A percentile compares a stretch with the other conserved stretches of the same genome.
Conservation (phyloP, 1,140 invertebrate genomes). For the Caenorhabditis remanei region DNA sequence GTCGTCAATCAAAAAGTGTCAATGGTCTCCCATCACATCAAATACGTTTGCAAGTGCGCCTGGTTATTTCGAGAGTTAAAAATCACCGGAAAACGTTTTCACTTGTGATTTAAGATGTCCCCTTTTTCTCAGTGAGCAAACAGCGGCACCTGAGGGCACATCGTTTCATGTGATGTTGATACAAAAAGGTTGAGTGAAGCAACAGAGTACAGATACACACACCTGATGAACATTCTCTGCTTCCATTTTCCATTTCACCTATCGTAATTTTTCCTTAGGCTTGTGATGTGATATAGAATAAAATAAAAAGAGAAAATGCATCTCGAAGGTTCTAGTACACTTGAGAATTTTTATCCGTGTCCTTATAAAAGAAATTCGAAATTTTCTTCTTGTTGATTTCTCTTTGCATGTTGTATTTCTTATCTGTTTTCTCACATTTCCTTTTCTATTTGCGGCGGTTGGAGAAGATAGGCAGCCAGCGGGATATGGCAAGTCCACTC, state of each 20-base stretch:
- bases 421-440: conserved; percentile 44
- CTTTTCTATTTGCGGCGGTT: conserved; percentile 15
- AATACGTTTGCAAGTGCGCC: not conserved
- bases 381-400: not conserved
- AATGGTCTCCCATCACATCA: not conserved
- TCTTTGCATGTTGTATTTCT: not conserved
- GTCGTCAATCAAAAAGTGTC: conserved; percentile 41
- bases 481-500: not conserved
- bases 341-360: not conserved
- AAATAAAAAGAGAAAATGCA: not conserved
- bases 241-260: not conserved
- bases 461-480: not conserved
- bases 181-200: conserved; percentile 40
- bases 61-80: not conserved
- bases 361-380: not conserved
- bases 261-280: no score
- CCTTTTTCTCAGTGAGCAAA: conserved; percentile 43
- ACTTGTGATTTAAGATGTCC: conserved; percentile 43
- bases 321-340: conserved; percentile 8
- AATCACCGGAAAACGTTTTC: conserved; percentile 33
- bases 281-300: not conserved
- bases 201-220: conserved; percentile 15
- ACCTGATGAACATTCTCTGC: conserved; percentile 48
- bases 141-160: not conserved
- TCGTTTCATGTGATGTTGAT: conserved; percentile 46